These are phyloP conservation scores for Ectemnius cavifrons DNA, from an alignment of 2,888 invertebrate species.

Conservation along the genomic window DNA sequence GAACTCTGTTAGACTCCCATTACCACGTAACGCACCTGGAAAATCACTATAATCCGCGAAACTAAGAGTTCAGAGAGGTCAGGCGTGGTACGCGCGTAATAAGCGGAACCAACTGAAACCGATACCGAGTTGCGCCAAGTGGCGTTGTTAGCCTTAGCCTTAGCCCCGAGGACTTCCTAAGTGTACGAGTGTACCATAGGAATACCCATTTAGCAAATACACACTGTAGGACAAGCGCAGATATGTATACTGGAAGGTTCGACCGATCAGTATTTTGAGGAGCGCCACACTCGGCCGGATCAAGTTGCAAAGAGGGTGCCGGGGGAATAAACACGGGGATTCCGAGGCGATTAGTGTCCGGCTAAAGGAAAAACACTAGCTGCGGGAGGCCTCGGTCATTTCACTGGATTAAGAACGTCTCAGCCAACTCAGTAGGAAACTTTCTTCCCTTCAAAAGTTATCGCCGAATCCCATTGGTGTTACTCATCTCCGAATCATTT, in stretches of 20 bases:
- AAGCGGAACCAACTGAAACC: conserved; percentile 15
- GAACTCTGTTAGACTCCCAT: conserved; percentile 9
- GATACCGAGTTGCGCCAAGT: conserved; percentile 18
- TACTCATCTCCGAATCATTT: conserved; percentile 41
- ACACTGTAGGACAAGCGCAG: background rate
- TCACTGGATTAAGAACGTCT: conserved; percentile 38
- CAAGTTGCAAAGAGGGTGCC: background rate
- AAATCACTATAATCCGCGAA: conserved; percentile 26
- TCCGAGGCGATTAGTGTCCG: conserved; percentile 3
- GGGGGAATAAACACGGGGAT: background rate
- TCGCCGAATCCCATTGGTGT: conserved; percentile 13
- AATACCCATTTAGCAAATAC: background rate
- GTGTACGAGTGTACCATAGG: background rate
- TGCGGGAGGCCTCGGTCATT: conserved; percentile 9
- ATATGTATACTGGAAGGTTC: no score
- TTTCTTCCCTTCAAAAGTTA: no score
- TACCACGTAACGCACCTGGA: background rate
- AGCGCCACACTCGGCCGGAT: background rate
- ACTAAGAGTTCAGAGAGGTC: conserved; percentile 26
- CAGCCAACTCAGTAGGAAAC: conserved; percentile 17
- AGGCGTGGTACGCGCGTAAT: conserved; percentile 13
- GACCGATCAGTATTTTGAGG: no score
- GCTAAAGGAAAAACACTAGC: conserved; percentile 20
- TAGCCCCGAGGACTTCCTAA: conserved; percentile 31
- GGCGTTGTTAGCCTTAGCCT: background rate